Evolutionary conservation across 2,888 invertebrate species (phyloP).

Genomic region (Brenthis hecate): DNA sequence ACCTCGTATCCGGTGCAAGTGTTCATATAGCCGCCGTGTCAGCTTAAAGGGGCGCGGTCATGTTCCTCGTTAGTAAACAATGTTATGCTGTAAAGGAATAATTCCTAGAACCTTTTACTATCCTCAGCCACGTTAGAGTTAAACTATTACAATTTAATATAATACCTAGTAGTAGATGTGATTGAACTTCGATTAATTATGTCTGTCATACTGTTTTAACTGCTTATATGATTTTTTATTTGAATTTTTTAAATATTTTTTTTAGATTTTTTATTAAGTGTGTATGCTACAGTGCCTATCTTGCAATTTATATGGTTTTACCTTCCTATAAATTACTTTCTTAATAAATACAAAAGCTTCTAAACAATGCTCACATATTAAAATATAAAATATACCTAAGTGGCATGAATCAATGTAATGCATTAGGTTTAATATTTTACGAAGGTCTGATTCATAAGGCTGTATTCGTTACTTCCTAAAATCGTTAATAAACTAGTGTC

Average conservation of each 20-base stretch:
- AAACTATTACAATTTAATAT: slow-evolving; percentile 12
- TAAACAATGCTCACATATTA: too few relatives aligned
- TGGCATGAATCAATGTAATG: too few relatives aligned
- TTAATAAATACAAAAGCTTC: too few relatives aligned
- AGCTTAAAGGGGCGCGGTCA: slow-evolving; percentile 51
- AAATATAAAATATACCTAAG: too few relatives aligned
- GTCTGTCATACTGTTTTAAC: too few relatives aligned
- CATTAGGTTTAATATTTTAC: too few relatives aligned
- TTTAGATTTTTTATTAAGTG: too few relatives aligned
- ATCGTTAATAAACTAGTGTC: slow-evolving; percentile 4
- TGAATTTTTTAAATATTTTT: too few relatives aligned
- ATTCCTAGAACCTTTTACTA: slow-evolving; percentile 56
- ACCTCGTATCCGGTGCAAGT: slow-evolving; percentile 54
- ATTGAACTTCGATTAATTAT: background rate
- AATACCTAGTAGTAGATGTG: background rate
- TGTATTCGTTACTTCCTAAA: slow-evolving; percentile 16
- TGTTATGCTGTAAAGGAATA: slow-evolving; percentile 62
- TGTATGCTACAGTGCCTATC: too few relatives aligned
- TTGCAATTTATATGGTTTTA: too few relatives aligned
- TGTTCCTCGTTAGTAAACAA: slow-evolving; percentile 65
- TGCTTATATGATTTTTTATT: too few relatives aligned
- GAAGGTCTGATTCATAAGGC: background rate
- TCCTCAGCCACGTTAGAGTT: slow-evolving; percentile 37
- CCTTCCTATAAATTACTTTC: too few relatives aligned
- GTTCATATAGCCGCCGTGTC: slow-evolving; percentile 29